Base-by-base conservation (phyloP, 2,113 vertebrate genomes). In the Monarcha castaneiventris region DNA sequence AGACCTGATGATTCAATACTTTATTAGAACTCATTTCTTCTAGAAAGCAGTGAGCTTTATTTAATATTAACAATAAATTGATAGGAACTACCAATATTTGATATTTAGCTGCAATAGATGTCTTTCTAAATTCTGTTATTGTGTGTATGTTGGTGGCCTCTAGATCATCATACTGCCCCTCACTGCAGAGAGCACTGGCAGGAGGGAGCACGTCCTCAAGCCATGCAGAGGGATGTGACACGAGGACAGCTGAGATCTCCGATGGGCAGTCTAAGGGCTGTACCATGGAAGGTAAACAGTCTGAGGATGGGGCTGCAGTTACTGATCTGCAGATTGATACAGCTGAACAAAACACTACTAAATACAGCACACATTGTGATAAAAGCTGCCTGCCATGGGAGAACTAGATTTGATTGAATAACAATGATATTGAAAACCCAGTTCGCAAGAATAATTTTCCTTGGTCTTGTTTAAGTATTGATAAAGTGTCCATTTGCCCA, bases 161-260 rank as follows among this genome's bases (percentile, higher is more conserved):
- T 49, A 48, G 64, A 41, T 59, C 71, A 39, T 17, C 37, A 27
- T 29, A 27, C 9, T 15, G n/a, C 17, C 16, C 62, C 35, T 25
- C 11, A 16, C 30, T 48, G 12, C 11, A 37, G 4, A 55, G 56
- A 52, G 18, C 23, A 21, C 6, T 44, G 26, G 46, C 35, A 61
- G 52, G 52, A 51, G 64, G 3, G 29, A 62, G 49, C 0, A 1
- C 0, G 1, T 37, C 58, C 75, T 44, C 33, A 16, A 39, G 41
- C 18, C 35, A 9, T 0, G 27, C n/a, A n/a, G n/a, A n/a, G n/a
- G n/a, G n/a, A n/a, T 27, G 25, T n/a, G 69, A 69, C 54, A 69
- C 32, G 23, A 20, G 46, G 4, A 19, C 0, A 52, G 25, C 49
- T 8, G 19, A 68, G 76, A 16, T 29, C 39, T 64, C 32, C 8